These are phyloP conservation scores for Coleophora flavipennella DNA, from an alignment of 2,888 invertebrate species.

Conservation along the genomic window DNA sequence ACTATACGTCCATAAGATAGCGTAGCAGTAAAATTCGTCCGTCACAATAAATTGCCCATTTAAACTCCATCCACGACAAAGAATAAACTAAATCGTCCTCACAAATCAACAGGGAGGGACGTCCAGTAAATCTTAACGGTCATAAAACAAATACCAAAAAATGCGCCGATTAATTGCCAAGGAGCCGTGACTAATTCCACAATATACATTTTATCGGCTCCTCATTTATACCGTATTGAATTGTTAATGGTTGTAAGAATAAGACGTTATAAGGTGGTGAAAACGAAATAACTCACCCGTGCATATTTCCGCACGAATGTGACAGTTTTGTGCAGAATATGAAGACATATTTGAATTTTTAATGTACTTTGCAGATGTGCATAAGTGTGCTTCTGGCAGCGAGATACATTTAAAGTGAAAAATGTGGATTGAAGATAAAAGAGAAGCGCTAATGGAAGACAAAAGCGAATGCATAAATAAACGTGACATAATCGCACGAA, in stretches of 20 bases:
- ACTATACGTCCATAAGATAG: conserved; percentile 46
- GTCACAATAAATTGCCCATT: conserved; percentile 54
- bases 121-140: conserved; percentile 51
- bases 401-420: conserved; percentile 47
- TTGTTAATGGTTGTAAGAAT: conserved; percentile 58
- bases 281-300: conserved; percentile 48
- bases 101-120: conserved; percentile 57
- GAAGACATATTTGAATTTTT: conserved; percentile 30
- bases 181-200: conserved; percentile 55
- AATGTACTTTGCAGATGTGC: conserved; percentile 36
- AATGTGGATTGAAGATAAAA: conserved; percentile 41
- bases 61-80: conserved; percentile 48
- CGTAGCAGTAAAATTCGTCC: conserved; percentile 54
- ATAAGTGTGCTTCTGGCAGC: conserved; percentile 29
- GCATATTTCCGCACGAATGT: conserved; percentile 40
- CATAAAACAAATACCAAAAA: conserved; percentile 54
- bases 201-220: conserved; percentile 67
- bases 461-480: conserved; percentile 66
- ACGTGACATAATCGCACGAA: conserved; percentile 55
- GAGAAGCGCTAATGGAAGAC: conserved; percentile 60
- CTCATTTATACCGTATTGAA: conserved; percentile 65
- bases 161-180: conserved; percentile 56
- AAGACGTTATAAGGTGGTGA: conserved; percentile 59
- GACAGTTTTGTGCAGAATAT: conserved; percentile 28
- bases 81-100: conserved; percentile 47